These are phyloP conservation scores for Tortrix viridana DNA, from an alignment of 2,888 invertebrate species.

Conservation along the genomic window DNA sequence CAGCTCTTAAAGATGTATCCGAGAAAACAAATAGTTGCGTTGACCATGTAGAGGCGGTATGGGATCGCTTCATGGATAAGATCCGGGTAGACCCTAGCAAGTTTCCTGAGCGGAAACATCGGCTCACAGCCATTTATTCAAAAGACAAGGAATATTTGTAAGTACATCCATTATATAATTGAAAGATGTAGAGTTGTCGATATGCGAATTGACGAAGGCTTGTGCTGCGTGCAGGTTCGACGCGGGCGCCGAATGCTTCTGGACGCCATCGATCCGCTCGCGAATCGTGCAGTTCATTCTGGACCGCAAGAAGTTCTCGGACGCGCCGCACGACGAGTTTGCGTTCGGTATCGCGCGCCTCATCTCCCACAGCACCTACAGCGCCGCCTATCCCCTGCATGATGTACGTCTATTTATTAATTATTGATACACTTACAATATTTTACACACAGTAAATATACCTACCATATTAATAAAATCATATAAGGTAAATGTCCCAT, in stretches of 20 bases:
- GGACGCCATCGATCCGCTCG: constrained; percentile 93
- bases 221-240: constrained; percentile 87
- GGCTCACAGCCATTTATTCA: constrained; percentile 94
- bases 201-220: not conserved
- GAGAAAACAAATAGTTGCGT: constrained; percentile 85
- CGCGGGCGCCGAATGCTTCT: constrained; percentile 91
- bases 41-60: constrained; percentile 81
- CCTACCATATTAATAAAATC: too few relatives aligned
- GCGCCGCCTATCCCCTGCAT: constrained; percentile 94
- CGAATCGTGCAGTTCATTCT: constrained; percentile 96
- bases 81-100: constrained; percentile 87
- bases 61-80: constrained; percentile 82
- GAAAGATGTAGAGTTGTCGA: not conserved
- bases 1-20: constrained; percentile 85
- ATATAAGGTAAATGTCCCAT: too few relatives aligned
- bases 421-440: not conserved
- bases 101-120: constrained; percentile 91
- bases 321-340: constrained; percentile 86
- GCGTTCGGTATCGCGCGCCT: constrained; percentile 92
- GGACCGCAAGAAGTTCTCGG: constrained; percentile 92
- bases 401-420: constrained; percentile 86
- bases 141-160: constrained; percentile 96
- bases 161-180: constrained; percentile 66
- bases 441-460: too few relatives aligned
- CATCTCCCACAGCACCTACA: constrained; percentile 88